A percentile compares a stretch with the other conserved stretches of the same genome.
Conservation (phyloP, 2,113 vertebrate genomes). For the Pleuronectes platessa region DNA sequence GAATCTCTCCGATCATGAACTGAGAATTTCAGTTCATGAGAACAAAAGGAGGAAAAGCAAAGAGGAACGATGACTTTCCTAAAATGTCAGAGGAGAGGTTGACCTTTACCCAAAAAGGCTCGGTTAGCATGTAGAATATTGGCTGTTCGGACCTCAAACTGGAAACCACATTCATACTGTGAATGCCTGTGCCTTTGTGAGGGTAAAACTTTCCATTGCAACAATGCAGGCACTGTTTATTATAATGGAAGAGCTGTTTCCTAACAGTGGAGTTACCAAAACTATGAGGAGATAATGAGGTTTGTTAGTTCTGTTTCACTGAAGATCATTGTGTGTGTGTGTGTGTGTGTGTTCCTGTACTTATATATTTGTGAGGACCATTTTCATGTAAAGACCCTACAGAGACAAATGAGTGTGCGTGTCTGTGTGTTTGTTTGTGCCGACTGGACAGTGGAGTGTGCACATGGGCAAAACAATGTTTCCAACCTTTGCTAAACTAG, state of each 20-base stretch:
- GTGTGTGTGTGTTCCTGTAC: neutral
- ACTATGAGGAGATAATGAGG: constrained; percentile 41
- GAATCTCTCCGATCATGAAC: no score
- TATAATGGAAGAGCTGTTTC: constrained; percentile 34
- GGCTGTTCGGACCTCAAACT: constrained; percentile 32
- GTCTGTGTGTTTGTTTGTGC: neutral
- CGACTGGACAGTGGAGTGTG: neutral
- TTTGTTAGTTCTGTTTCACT: constrained; percentile 19
- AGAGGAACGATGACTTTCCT: neutral
- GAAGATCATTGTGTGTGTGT: constrained; percentile 3
- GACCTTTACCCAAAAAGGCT: constrained; percentile 2
- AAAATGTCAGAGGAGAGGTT: constrained; percentile 3
- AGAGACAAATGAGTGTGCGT: neutral
- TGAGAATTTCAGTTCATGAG: neutral
- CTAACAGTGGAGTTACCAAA: constrained; percentile 40
- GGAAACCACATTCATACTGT: constrained; percentile 51
- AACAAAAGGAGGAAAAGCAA: constrained; percentile 7
- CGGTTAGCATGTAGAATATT: constrained; percentile 23
- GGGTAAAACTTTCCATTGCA: constrained; percentile 60
- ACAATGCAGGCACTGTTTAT: constrained; percentile 54
- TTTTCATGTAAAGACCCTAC: no score
- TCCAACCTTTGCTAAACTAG: constrained; percentile 34
- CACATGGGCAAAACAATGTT: constrained; percentile 13
- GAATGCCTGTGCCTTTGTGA: constrained; percentile 21
- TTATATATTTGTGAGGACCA: no score